Percentiles rank a stretch among this genome's conserved stretches.
Conservation (phyloP, 2,888 invertebrate species). For the Calliphora vomitoria region DNA sequence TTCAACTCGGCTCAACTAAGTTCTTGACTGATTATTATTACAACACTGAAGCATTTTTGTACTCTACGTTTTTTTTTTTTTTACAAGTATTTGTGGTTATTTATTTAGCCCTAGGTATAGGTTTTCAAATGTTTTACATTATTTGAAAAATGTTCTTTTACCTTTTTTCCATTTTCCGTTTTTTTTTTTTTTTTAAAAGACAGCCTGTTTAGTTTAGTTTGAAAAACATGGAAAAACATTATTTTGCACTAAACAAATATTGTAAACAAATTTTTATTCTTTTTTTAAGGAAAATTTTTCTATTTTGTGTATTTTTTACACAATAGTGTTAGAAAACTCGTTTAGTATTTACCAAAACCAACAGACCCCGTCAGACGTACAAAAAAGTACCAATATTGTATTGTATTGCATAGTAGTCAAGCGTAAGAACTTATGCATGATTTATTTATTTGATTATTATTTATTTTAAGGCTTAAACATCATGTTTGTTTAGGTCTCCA, state of each 20-base stretch:
- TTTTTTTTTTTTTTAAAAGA: slow-evolving; percentile 26
- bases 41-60: slow-evolving; percentile 16
- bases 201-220: slow-evolving; percentile 36
- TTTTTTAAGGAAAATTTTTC: slow-evolving; percentile 31
- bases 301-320: slow-evolving; percentile 50
- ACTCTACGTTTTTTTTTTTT: background rate
- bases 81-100: slow-evolving; percentile 55
- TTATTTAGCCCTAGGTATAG: slow-evolving; percentile 57
- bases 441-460: slow-evolving; percentile 61
- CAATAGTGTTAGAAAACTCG: slow-evolving; percentile 65
- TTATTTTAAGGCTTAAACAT: slow-evolving; percentile 65
- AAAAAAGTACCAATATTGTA: slow-evolving; percentile 26
- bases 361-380: slow-evolving; percentile 5
- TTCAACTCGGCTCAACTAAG: slow-evolving; percentile 21
- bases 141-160: slow-evolving; percentile 29
- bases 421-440: slow-evolving; percentile 53
- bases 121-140: slow-evolving; percentile 28
- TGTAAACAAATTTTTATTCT: slow-evolving; percentile 41
- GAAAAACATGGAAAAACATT: slow-evolving; percentile 50
- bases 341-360: slow-evolving; percentile 43
- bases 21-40: slow-evolving; percentile 55
- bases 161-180: background rate
- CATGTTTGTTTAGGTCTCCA: slow-evolving; percentile 69
- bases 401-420: slow-evolving; percentile 37
- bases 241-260: slow-evolving; percentile 72